phyloP scores from a whole-genome alignment of 92 coral and sea anemone genomes.

The Actinostola sp. region DNA sequence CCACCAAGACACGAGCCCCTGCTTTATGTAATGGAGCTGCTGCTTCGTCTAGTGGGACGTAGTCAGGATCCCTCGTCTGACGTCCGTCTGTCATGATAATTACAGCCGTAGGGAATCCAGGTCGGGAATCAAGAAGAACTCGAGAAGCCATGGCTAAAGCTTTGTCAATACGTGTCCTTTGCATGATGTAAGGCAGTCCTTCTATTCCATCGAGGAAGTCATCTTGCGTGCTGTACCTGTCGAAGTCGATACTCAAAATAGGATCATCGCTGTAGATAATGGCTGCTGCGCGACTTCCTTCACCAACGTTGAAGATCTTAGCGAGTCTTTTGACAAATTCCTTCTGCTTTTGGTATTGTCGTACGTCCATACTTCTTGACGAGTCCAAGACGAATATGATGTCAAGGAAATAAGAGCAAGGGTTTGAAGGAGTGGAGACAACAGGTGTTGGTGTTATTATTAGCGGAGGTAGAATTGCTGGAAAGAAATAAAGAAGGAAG shows the following conservation, averaged over 20 bases:
- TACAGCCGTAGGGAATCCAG: conserved; percentile 74
- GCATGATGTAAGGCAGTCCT: conserved; percentile 67
- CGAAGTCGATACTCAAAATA: conserved; percentile 51
- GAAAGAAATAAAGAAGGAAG: background rate
- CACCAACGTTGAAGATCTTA: conserved; percentile 68
- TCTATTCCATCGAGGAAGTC: conserved; percentile 60
- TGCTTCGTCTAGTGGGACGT: conserved; percentile 49
- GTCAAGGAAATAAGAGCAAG: conserved; percentile 60
- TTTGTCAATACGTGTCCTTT: conserved; percentile 86
- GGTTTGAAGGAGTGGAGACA: background rate
- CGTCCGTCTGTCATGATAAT: conserved; percentile 89
- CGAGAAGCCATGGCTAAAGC: conserved; percentile 70
- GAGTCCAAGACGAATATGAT: conserved; percentile 90
- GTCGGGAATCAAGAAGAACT: conserved; percentile 52
- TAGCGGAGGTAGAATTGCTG: conserved; percentile 9
- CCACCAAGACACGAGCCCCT: conserved; percentile 73
- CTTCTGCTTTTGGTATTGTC: conserved; percentile 70
- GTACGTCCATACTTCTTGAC: conserved; percentile 78
- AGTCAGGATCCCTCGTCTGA: conserved; percentile 84
- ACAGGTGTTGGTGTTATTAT: background rate
- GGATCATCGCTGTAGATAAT: conserved; percentile 81
- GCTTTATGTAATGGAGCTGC: conserved; percentile 58
- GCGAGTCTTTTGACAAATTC: conserved; percentile 82
- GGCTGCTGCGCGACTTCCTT: conserved; percentile 79
- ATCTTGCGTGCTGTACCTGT: conserved; percentile 36